These are phyloP conservation scores for Mirounga angustirostris DNA, from an alignment of 2,113 vertebrate species.

Conservation along the genomic window DNA sequence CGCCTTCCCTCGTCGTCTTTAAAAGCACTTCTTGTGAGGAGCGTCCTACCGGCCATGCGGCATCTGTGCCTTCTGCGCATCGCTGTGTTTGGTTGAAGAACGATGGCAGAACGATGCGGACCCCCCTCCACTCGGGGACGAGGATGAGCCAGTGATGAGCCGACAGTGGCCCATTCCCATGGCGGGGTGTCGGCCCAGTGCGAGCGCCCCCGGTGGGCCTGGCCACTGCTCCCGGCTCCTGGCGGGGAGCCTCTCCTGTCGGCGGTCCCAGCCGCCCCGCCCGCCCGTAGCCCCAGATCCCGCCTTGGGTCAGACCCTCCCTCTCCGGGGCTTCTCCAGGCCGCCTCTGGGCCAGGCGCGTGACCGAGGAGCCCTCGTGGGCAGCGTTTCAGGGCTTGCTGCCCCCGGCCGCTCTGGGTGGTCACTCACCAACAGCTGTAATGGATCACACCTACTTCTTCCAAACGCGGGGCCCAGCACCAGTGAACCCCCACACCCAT, in stretches of 20 bases:
- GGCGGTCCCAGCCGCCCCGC: background rate
- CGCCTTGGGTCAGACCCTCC: background rate
- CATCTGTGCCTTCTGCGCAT: background rate
- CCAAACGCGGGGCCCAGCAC: fast-evolving
- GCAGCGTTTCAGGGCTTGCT: background rate
- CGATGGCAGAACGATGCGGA: fast-evolving
- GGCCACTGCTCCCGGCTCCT: background rate
- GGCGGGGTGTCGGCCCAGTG: background rate
- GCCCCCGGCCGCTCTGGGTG: background rate
- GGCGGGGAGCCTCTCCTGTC: background rate
- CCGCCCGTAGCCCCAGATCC: background rate
- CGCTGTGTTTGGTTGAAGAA: background rate
- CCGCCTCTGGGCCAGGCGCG: background rate
- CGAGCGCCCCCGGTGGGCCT: background rate
- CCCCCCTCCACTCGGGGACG: background rate
- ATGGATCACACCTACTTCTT: background rate
- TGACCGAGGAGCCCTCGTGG: background rate
- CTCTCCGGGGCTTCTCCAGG: background rate
- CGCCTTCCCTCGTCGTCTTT: background rate
- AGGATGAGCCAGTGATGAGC: background rate
- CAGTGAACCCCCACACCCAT: fast-evolving
- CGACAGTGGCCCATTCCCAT: fast-evolving
- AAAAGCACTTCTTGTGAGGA: background rate
- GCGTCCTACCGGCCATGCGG: background rate
- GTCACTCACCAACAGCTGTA: background rate